A percentile compares a stretch with the other conserved stretches of the same genome.
phyloP scores from a whole-genome alignment of 1,140 invertebrate genomes.

The Euura saliciscinereae region DNA sequence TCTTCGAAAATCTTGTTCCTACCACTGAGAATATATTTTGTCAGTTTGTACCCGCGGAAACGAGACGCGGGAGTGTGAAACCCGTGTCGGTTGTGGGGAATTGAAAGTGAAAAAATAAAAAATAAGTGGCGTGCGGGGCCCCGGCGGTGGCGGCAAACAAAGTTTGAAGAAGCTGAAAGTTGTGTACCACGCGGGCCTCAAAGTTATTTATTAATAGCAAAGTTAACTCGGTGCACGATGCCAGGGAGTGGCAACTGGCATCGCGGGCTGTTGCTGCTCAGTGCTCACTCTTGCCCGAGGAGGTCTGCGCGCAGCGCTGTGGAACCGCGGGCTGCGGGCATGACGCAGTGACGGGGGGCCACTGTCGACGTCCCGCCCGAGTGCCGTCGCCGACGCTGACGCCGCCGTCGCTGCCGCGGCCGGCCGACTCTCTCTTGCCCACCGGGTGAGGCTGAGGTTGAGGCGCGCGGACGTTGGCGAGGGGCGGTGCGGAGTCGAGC shows the following conservation, averaged over 20 bases:
- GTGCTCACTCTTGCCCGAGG: constrained; percentile 9
- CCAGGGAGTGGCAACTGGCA: constrained; percentile 27
- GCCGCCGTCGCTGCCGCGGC: not conserved
- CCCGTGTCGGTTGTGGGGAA: no score
- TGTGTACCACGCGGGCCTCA: not conserved
- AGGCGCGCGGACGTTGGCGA: not conserved
- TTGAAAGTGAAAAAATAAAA: no score
- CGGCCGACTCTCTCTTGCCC: constrained; percentile 15
- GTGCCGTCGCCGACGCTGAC: constrained; percentile 24
- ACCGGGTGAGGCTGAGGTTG: constrained; percentile 27
- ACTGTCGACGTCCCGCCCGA: constrained; percentile 17
- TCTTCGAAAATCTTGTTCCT: no score
- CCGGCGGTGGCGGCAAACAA: no score
- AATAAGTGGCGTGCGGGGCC: no score
- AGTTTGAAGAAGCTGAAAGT: no score
- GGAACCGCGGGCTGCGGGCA: constrained; percentile 10
- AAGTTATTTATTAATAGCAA: constrained; percentile 24
- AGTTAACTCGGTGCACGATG: constrained; percentile 20
- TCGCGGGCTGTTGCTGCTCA: not conserved
- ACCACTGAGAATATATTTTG: no score
- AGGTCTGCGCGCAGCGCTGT: constrained; percentile 9
- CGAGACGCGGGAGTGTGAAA: no score
- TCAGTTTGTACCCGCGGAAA: no score
- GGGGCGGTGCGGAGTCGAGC: constrained; percentile 38
- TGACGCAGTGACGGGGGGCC: constrained; percentile 6